Percentiles rank a stretch among this genome's conserved stretches.
These are phyloP conservation scores for Brachyopa scutellaris DNA, from an alignment of 2,888 invertebrate genomes.

Conservation along the genomic window DNA sequence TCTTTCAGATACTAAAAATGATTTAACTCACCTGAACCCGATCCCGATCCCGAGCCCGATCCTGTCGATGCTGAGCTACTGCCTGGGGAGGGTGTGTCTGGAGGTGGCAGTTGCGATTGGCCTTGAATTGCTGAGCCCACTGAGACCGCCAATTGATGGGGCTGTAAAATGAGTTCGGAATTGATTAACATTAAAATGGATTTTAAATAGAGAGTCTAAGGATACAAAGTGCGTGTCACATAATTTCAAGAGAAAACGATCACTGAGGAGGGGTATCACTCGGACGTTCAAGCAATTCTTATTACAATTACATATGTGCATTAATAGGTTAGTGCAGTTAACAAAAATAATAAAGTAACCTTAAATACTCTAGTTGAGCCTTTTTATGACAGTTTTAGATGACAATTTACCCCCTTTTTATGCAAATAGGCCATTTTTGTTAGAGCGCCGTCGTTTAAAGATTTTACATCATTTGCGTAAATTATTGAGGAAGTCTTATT, in stretches of 20 bases:
- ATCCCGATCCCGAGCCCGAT: conserved; percentile 89
- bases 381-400: no score
- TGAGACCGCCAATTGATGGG: conserved; percentile 83
- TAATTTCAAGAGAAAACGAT: neutral
- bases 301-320: conserved; percentile 10
- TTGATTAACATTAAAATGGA: conserved; percentile 1
- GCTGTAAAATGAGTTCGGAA: conserved; percentile 76
- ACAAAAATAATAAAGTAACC: neutral
- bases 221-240: neutral
- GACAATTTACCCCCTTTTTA: no score
- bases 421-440: no score
- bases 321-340: neutral
- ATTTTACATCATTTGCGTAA: no score
- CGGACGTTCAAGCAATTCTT: neutral
- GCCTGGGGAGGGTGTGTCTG: conserved; percentile 92
- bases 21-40: conserved; percentile 77
- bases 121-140: conserved; percentile 85
- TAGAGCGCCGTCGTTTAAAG: no score
- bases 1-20: neutral
- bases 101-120: conserved; percentile 85
- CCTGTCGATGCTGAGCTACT: conserved; percentile 92
- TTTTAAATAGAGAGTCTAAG: neutral
- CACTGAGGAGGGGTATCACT: neutral
- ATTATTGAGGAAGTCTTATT: no score
- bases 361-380: no score